phyloP scores from a whole-genome alignment of 1,140 invertebrate genomes.

The Apocrypta bakeri region DNA sequence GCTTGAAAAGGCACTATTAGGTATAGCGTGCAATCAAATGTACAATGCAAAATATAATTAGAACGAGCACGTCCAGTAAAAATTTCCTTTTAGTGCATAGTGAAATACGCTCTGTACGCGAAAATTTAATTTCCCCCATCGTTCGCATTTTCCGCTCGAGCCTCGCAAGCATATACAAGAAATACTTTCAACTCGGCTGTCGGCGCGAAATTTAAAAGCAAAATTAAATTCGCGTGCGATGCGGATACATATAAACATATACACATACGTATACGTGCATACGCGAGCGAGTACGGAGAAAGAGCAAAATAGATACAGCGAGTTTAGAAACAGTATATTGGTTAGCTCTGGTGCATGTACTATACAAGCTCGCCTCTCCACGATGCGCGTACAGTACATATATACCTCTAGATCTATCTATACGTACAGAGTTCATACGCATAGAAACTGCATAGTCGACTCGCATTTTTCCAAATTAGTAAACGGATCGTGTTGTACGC shows the following conservation, averaged over 20 bases:
- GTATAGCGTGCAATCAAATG: neutral
- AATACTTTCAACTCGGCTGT: neutral
- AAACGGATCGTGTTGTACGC: conserved; percentile 22
- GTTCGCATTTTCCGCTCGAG: neutral
- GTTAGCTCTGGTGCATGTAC: neutral
- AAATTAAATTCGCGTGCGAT: conserved; percentile 9
- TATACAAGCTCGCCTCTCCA: too few relatives aligned
- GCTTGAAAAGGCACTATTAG: too few relatives aligned
- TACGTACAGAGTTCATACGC: too few relatives aligned
- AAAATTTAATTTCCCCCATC: conserved; percentile 5
- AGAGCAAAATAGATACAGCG: neutral
- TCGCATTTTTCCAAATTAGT: conserved; percentile 32
- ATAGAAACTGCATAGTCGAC: neutral
- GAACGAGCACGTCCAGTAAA: neutral
- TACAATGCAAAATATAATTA: neutral
- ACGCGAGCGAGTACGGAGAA: neutral
- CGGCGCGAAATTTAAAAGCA: conserved; percentile 24
- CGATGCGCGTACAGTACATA: neutral
- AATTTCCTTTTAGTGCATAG: neutral
- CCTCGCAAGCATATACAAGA: neutral
- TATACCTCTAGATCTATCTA: too few relatives aligned
- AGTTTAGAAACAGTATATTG: neutral
- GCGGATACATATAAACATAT: neutral
- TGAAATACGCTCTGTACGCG: neutral
- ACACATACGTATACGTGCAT: neutral